Evolutionary conservation across 2,113 vertebrate genomes (phyloP).

Genomic region (Caloenas nicobarica): DNA sequence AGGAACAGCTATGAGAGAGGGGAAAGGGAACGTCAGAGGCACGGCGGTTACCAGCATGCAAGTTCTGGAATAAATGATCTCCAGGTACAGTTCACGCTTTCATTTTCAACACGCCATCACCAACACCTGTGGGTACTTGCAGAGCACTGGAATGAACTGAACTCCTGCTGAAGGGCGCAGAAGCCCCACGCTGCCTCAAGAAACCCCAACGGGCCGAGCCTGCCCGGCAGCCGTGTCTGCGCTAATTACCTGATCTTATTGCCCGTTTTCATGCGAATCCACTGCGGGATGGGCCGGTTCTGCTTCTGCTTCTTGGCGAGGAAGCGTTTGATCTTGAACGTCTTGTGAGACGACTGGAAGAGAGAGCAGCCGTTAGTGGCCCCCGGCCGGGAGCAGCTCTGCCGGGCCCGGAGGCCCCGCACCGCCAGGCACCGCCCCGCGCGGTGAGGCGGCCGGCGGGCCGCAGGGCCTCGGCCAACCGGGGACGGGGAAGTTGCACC

Average conservation of each 20-base stretch:
- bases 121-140: fast-evolving
- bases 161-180: fast-evolving
- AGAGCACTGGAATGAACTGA: fast-evolving
- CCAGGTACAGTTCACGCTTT: fast-evolving
- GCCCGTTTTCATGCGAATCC: constrained; percentile 98
- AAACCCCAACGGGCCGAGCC: too few species aligned
- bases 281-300: constrained; percentile 96
- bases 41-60: neutral
- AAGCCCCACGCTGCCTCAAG: fast-evolving
- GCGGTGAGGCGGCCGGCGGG: neutral
- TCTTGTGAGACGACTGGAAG: constrained; percentile 95
- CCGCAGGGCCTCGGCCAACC: neutral
- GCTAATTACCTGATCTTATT: constrained; percentile 93
- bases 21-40: fast-evolving
- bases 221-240: too few species aligned
- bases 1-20: fast-evolving
- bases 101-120: fast-evolving
- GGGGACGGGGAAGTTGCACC: neutral
- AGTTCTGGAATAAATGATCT: neutral
- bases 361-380: neutral
- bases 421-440: neutral
- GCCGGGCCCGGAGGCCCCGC: neutral
- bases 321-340: constrained; percentile 96
- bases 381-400: neutral
- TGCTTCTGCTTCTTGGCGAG: constrained; percentile 99